phyloP scores from a whole-genome alignment of 2,888 invertebrate species.

The Parelbella ahira region DNA sequence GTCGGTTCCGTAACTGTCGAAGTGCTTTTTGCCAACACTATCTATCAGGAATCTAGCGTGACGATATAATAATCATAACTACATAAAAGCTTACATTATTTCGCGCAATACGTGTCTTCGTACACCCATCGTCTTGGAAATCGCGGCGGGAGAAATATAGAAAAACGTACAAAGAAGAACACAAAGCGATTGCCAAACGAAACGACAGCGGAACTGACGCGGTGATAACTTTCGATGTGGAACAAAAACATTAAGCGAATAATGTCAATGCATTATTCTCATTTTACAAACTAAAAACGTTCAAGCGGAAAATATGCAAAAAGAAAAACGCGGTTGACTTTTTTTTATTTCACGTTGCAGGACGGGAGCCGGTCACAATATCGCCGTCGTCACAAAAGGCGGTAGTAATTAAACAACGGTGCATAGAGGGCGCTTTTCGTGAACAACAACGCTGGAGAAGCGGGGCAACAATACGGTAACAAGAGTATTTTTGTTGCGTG shows the following conservation, averaged over 20 bases:
- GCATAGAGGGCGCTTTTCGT: slow-evolving; percentile 51
- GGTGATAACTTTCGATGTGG: slow-evolving; percentile 14
- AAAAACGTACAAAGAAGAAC: slow-evolving; percentile 2
- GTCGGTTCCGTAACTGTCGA: too few species aligned
- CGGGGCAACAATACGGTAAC: slow-evolving; percentile 54
- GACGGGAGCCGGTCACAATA: slow-evolving; percentile 28
- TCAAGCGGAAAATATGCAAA: slow-evolving; percentile 30
- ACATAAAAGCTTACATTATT: too few species aligned
- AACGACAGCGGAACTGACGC: slow-evolving; percentile 13
- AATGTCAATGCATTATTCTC: slow-evolving; percentile 14
- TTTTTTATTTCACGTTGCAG: slow-evolving; percentile 28
- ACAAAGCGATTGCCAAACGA: slow-evolving; percentile 7
- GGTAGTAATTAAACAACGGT: slow-evolving; percentile 66
- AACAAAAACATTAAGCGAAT: slow-evolving; percentile 20
- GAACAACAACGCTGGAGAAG: slow-evolving; percentile 45
- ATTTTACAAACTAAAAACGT: slow-evolving; percentile 23
- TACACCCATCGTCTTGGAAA: too few species aligned
- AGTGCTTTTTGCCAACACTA: too few species aligned
- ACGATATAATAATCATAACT: too few species aligned
- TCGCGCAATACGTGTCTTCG: too few species aligned
- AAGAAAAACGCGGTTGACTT: slow-evolving; percentile 25
- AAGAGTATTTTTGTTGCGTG: slow-evolving; percentile 70
- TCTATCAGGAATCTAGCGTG: too few species aligned
- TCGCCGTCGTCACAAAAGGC: slow-evolving; percentile 46
- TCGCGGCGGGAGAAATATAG: neutral